Percentiles rank a stretch among this genome's conserved stretches.
These are phyloP conservation scores for Lycophotia porphyrea DNA, from an alignment of 2,888 invertebrate species.

Conservation along the genomic window DNA sequence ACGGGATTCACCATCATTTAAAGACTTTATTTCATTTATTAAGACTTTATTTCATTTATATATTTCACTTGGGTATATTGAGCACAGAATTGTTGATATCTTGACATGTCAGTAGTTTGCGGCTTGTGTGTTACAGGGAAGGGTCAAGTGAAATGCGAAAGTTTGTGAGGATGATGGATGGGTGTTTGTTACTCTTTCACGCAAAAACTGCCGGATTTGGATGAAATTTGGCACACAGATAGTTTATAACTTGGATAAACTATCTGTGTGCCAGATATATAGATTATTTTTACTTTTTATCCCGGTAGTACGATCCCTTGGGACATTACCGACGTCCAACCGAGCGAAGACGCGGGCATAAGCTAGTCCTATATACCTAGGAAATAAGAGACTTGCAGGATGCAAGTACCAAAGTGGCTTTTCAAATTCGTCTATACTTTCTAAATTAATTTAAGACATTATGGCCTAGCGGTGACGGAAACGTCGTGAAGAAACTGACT, in stretches of 20 bases:
- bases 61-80: neutral
- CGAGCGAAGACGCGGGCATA: too few species aligned
- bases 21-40: neutral
- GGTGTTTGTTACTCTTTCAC: too few species aligned
- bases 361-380: neutral
- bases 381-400: neutral
- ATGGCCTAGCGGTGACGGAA: conserved; percentile 1
- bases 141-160: neutral
- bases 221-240: too few species aligned
- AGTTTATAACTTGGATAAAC: too few species aligned
- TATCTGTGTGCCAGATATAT: too few species aligned
- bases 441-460: conserved; percentile 10
- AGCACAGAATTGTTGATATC: neutral
- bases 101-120: neutral
- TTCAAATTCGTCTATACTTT: conserved; percentile 13
- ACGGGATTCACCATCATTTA: neutral
- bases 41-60: neutral
- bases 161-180: too few species aligned
- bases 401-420: neutral
- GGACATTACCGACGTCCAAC: too few species aligned
- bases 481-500: conserved; percentile 11
- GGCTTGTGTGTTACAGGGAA: too few species aligned
- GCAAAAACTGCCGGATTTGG: too few species aligned
- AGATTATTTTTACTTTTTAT: too few species aligned
- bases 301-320: too few species aligned